A percentile compares a stretch with the other conserved stretches of the same genome.
Evolutionary conservation across 1,140 invertebrate genomes (phyloP).

Genomic region (Cydia amplana): DNA sequence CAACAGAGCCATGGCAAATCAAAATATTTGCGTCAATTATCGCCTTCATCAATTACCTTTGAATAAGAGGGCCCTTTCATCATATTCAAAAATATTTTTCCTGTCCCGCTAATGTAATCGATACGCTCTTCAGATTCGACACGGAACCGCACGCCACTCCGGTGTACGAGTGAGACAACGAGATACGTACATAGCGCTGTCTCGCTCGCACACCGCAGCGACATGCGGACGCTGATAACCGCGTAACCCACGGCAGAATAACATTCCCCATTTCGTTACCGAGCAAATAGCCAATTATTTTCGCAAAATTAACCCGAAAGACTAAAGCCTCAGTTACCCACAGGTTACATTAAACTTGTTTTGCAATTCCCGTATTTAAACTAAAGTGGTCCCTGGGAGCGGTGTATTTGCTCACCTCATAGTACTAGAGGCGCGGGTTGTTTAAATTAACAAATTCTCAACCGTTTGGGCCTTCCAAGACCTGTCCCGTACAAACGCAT

Average conservation of each 20-base stretch:
- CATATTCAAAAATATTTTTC: neutral
- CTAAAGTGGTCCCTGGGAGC: conserved; percentile 23
- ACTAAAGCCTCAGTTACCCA: neutral
- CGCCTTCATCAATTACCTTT: neutral
- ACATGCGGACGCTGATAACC: no score
- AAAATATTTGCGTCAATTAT: neutral
- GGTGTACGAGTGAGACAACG: no score
- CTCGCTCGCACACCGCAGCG: no score
- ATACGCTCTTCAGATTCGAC: neutral
- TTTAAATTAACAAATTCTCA: no score
- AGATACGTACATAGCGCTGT: no score
- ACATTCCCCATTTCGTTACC: neutral
- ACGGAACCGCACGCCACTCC: no score
- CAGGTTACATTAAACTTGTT: conserved; percentile 20
- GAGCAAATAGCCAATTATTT: conserved; percentile 7
- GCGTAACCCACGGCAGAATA: neutral
- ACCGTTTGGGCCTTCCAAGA: no score
- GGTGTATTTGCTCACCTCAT: neutral
- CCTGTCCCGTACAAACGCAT: no score
- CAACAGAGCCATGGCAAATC: neutral
- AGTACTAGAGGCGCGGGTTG: neutral
- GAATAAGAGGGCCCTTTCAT: neutral
- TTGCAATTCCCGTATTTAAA: conserved; percentile 12
- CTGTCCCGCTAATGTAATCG: neutral
- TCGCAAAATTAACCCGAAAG: neutral